Evolutionary conservation across 2,797 vertebrate genomes (phyloP).

Genomic region (Gadopsis marmoratus): DNA sequence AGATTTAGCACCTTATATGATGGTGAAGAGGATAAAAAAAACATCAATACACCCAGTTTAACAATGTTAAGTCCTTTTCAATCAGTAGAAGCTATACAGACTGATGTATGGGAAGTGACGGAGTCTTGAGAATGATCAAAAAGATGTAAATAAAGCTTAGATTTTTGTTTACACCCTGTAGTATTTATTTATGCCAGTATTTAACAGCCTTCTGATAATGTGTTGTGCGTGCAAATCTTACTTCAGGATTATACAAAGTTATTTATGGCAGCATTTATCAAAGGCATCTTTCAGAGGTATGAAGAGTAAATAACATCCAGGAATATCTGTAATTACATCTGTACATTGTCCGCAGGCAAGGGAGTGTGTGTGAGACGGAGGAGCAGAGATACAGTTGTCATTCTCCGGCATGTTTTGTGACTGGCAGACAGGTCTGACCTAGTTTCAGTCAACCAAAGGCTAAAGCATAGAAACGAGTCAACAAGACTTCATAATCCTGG

Average conservation of each 20-base stretch:
- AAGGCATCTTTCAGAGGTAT: conserved; percentile 61
- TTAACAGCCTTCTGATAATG: conserved; percentile 24
- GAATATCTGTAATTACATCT: conserved; percentile 82
- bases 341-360: conserved; percentile 65
- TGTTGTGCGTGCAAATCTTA: conserved; percentile 24
- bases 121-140: conserved; percentile 3
- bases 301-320: conserved; percentile 71
- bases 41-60: not conserved
- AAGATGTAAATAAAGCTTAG: conserved; percentile 7
- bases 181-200: conserved; percentile 10
- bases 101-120: conserved; percentile 1
- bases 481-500: conserved; percentile 61
- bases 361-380: conserved; percentile 46
- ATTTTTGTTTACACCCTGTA: conserved; percentile 5
- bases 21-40: not conserved
- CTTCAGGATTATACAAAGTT: conserved; percentile 58
- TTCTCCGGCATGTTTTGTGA: conserved; percentile 71
- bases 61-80: conserved; percentile 4
- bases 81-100: not conserved
- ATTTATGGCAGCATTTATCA: conserved; percentile 65
- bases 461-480: conserved; percentile 62
- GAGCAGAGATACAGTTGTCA: conserved; percentile 74
- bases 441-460: conserved; percentile 69
- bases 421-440: conserved; percentile 78
- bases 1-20: conserved; percentile 41